phyloP scores from a whole-genome alignment of 2,888 invertebrate species.

The Hirtodrosophila cameraria region DNA sequence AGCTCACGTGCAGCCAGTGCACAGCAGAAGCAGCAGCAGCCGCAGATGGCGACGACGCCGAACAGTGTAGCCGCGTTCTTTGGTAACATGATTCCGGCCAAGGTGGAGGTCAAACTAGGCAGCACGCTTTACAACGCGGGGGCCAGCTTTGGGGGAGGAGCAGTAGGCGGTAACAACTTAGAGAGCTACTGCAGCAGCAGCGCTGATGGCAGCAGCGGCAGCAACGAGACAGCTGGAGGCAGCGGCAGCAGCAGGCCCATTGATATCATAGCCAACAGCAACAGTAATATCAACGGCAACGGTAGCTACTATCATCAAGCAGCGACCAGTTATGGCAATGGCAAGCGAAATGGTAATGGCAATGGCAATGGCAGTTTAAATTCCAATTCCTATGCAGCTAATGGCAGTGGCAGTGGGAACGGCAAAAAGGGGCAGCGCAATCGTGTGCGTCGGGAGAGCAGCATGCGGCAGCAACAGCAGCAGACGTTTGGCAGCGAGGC shows the following conservation, averaged over 20 bases:
- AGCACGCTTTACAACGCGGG: slow-evolving; percentile 24
- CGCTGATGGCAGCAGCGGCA: slow-evolving; percentile 52
- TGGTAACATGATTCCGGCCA: slow-evolving; percentile 83
- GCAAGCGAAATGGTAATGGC: slow-evolving; percentile 37
- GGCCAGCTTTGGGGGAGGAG: slow-evolving; percentile 28
- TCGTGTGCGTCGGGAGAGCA: slow-evolving; percentile 78
- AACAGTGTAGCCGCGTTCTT: slow-evolving; percentile 81
- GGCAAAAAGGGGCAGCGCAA: slow-evolving; percentile 62
- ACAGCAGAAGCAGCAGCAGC: slow-evolving; percentile 41
- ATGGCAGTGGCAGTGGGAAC: slow-evolving; percentile 42
- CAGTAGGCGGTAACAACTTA: slow-evolving; percentile 23
- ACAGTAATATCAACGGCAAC: slow-evolving; percentile 25
- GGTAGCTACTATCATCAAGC: slow-evolving; percentile 59
- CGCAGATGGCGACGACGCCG: slow-evolving; percentile 53
- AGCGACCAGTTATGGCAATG: slow-evolving; percentile 70
- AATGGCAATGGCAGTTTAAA: slow-evolving; percentile 34
- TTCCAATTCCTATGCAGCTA: slow-evolving; percentile 26
- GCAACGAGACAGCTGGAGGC: slow-evolving; percentile 36
- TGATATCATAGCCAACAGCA: slow-evolving; percentile 75
- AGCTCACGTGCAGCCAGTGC: slow-evolving; percentile 64
- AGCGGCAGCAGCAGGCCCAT: slow-evolving; percentile 79
- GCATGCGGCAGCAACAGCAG: slow-evolving; percentile 76
- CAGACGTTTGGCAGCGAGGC: slow-evolving; percentile 83
- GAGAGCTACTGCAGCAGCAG: slow-evolving; percentile 74
- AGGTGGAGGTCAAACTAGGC: slow-evolving; percentile 82